phyloP scores from a whole-genome alignment of 2,797 vertebrate genomes.

The Amazona ochrocephala region DNA sequence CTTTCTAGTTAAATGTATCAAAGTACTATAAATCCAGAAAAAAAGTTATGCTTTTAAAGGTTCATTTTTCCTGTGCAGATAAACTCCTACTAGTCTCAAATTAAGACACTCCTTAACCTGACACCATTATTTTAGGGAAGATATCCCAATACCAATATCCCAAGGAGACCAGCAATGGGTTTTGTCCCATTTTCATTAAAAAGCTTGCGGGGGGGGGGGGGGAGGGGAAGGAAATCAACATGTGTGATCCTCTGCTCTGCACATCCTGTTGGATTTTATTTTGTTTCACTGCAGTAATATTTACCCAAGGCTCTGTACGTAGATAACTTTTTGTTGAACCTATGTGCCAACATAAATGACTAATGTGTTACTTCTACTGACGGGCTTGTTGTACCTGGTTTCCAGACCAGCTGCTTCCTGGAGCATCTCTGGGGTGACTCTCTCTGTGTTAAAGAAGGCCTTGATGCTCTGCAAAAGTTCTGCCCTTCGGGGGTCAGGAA shows the following conservation, averaged over 20 bases:
- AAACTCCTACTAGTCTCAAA: not conserved
- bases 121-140: not conserved
- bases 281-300: not conserved
- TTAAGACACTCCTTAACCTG: not conserved
- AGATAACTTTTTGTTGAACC: not conserved
- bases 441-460: conserved; percentile 78
- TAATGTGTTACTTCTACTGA: not conserved
- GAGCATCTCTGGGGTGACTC: conserved; percentile 80
- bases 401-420: conserved; percentile 87
- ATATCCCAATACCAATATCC: not conserved
- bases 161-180: not conserved
- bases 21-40: not conserved
- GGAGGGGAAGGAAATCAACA: not conserved
- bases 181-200: not conserved
- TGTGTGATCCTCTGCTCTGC: not conserved
- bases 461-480: conserved; percentile 85
- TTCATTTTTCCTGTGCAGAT: not conserved
- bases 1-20: not conserved
- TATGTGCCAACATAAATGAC: not conserved
- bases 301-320: not conserved
- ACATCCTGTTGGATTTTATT: not conserved
- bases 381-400: conserved; percentile 82
- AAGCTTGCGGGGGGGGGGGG: not conserved
- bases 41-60: not conserved
- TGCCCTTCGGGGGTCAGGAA: conserved; percentile 83